A percentile compares a stretch with the other conserved stretches of the same genome.
Evolutionary conservation across 2,888 invertebrate genomes (phyloP).

Genomic region (Cryptocephalus moraei): DNA sequence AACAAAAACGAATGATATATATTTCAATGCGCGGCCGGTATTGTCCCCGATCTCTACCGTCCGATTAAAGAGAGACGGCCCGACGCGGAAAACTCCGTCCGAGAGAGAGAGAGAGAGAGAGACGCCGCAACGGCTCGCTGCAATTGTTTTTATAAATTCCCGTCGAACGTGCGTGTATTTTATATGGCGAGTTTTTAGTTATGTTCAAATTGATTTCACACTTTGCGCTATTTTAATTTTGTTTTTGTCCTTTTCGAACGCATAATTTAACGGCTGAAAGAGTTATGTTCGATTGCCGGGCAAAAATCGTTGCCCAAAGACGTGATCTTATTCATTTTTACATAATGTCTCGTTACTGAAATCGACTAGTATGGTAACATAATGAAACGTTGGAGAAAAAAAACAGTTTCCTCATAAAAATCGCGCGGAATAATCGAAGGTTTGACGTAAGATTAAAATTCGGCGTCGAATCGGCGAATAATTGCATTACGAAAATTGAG

Average conservation of each 20-base stretch:
- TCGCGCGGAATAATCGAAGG: too few species aligned
- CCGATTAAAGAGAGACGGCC: background rate
- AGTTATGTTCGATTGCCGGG: constrained; percentile 17
- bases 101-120: constrained; percentile 8
- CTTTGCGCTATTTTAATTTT: constrained; percentile 27
- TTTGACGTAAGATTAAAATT: too few species aligned
- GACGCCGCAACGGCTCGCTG: constrained; percentile 6
- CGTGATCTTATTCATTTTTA: constrained; percentile 6
- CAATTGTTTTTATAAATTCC: constrained; percentile 29
- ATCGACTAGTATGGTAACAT: too few species aligned
- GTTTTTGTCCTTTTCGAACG: constrained; percentile 26
- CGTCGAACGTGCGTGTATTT: constrained; percentile 28
- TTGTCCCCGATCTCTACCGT: constrained; percentile 16
- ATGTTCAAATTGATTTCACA: constrained; percentile 28
- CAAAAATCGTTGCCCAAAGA: constrained; percentile 11
- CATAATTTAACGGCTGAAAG: constrained; percentile 28
- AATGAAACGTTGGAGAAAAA: too few species aligned
- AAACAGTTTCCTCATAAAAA: too few species aligned
- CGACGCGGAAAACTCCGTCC: background rate
- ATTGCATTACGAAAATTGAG: too few species aligned
- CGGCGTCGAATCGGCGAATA: too few species aligned
- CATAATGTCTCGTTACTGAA: too few species aligned
- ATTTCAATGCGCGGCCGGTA: constrained; percentile 14
- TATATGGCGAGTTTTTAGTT: constrained; percentile 27
- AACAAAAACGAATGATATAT: constrained; percentile 20